These are phyloP conservation scores for Holothuria leucospilota DNA, from an alignment of 53 echinoderm and acorn worm genomes.

Conservation along the genomic window DNA sequence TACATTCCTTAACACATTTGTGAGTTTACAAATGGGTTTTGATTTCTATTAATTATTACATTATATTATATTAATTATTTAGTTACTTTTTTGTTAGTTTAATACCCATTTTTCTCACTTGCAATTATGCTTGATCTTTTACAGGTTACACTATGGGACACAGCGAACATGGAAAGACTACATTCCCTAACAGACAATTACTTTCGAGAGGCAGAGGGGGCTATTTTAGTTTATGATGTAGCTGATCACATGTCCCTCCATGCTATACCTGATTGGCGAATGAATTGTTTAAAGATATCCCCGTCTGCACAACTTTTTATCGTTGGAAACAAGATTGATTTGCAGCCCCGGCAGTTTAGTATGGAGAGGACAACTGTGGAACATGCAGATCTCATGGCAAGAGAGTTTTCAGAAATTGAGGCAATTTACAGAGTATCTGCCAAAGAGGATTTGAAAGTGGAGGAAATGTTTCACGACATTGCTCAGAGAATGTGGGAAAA, in stretches of 20 bases:
- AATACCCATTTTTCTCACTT: no score
- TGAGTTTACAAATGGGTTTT: no score
- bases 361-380: constrained; percentile 71
- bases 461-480: constrained; percentile 83
- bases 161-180: constrained; percentile 93
- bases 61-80: no score
- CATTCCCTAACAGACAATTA: constrained; percentile 91
- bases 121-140: not conserved
- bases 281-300: constrained; percentile 62
- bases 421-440: constrained; percentile 78
- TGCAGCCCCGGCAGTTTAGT: constrained; percentile 68
- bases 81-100: no score
- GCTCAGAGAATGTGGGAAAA: constrained; percentile 81
- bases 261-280: constrained; percentile 74
- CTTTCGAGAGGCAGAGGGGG: constrained; percentile 83
- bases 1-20: no score
- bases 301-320: constrained; percentile 72
- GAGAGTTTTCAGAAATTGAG: constrained; percentile 64
- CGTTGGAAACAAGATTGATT: constrained; percentile 87
- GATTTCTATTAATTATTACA: no score
- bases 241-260: constrained; percentile 75
- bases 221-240: constrained; percentile 87
- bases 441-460: constrained; percentile 79
- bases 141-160: constrained; percentile 96
- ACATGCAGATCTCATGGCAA: constrained; percentile 74